Percentiles rank a stretch among this genome's conserved stretches.
These are phyloP conservation scores for Balanococcus diminutus DNA, from an alignment of 2,888 invertebrate genomes.

Conservation along the genomic window DNA sequence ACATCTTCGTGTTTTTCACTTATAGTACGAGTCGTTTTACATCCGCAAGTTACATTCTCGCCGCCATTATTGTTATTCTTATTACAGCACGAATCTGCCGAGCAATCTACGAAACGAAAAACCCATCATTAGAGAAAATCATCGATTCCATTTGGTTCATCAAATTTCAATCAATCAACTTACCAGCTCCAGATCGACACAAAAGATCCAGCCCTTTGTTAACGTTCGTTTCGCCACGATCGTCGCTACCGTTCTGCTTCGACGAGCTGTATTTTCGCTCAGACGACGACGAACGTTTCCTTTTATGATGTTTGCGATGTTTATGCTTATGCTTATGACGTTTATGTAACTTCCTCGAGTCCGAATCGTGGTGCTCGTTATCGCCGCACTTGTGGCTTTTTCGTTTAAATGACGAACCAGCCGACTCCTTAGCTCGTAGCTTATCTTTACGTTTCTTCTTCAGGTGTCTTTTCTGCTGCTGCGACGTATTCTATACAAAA, in stretches of 20 bases:
- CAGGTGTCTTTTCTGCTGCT: slow-evolving; percentile 43
- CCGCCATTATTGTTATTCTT: not conserved
- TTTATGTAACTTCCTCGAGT: slow-evolving; percentile 58
- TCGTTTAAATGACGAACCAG: slow-evolving; percentile 49
- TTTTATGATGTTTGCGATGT: slow-evolving; percentile 57
- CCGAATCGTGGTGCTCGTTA: not conserved
- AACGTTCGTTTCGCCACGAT: not conserved
- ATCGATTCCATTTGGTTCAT: no score
- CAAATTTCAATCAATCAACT: not conserved
- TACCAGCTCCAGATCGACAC: not conserved
- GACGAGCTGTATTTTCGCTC: not conserved
- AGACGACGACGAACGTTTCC: slow-evolving; percentile 34
- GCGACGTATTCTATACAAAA: not conserved
- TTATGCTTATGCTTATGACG: slow-evolving; percentile 74
- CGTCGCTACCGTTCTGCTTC: not conserved
- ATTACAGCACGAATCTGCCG: not conserved
- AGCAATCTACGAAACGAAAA: not conserved
- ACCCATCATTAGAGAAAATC: not conserved
- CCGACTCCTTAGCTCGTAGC: slow-evolving; percentile 51
- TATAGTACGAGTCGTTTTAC: not conserved
- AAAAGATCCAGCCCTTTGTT: not conserved
- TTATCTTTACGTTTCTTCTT: slow-evolving; percentile 56
- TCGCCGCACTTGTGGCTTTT: slow-evolving; percentile 45
- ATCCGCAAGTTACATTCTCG: not conserved
- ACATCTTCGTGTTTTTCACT: not conserved